Conservation (phyloP, 2,113 vertebrate species). For the Gnathonemus echidnorhynchus region DNA sequence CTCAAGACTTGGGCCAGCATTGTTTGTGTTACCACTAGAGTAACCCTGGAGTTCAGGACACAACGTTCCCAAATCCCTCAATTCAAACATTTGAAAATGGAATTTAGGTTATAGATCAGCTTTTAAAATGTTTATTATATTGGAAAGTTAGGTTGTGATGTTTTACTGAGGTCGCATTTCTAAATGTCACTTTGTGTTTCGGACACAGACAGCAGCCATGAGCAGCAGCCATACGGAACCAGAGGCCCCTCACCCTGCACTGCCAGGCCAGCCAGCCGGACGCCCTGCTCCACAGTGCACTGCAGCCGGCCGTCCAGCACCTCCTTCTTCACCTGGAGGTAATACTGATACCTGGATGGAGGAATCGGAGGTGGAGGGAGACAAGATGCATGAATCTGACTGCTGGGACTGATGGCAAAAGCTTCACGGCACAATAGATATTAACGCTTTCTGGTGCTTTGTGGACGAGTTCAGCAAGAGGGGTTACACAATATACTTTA, state of each 20-base stretch:
- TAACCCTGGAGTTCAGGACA: not conserved
- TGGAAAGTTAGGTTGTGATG: not conserved
- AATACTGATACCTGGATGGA: conserved; percentile 83
- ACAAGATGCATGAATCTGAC: not conserved
- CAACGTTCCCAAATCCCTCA: too few relatives aligned
- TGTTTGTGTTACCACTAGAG: not conserved
- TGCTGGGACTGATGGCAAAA: not conserved
- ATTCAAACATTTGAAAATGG: not conserved
- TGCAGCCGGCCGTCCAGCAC: conserved; percentile 79
- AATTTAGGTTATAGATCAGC: not conserved
- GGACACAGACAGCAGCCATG: not conserved
- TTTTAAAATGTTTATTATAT: not conserved
- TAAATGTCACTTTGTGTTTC: not conserved
- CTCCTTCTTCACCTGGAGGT: conserved; percentile 95
- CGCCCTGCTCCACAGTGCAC: conserved; percentile 78
- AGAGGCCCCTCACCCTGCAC: conserved; percentile 72
- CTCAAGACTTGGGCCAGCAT: not conserved
- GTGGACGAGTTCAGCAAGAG: too few relatives aligned
- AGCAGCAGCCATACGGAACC: too few relatives aligned
- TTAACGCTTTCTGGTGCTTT: not conserved
- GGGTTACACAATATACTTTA: not conserved
- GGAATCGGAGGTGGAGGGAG: not conserved
- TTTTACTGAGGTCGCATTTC: not conserved
- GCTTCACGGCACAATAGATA: not conserved
- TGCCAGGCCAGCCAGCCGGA: conserved; percentile 84